phyloP scores from a whole-genome alignment of 2,888 invertebrate genomes.

The Steromphala cineraria region DNA sequence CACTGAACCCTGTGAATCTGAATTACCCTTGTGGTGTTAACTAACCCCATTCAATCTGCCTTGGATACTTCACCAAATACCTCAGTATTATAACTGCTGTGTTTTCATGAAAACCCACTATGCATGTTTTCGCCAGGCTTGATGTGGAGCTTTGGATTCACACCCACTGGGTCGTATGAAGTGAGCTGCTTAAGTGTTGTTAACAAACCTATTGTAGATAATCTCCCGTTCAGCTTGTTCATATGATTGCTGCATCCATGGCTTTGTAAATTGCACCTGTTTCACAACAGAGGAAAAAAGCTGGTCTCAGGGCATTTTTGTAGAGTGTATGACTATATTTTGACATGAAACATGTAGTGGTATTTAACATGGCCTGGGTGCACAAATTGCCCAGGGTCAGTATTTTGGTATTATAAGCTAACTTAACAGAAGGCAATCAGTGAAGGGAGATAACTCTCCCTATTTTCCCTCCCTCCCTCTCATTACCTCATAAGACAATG shows the following conservation, averaged over 20 bases:
- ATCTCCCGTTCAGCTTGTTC: background rate
- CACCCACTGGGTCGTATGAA: background rate
- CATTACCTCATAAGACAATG: conserved; percentile 6
- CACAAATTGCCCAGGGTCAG: background rate
- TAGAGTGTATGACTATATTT: conserved; percentile 5
- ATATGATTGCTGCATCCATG: background rate
- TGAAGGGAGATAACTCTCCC: background rate
- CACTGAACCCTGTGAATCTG: background rate
- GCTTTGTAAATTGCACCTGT: conserved; percentile 10
- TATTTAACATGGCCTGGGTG: background rate
- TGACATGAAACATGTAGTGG: conserved; percentile 3
- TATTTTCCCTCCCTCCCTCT: conserved; percentile 1
- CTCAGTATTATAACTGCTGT: conserved; percentile 8
- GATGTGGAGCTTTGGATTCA: background rate
- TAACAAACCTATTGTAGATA: conserved; percentile 1
- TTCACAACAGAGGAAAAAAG: background rate
- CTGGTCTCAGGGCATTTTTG: conserved; percentile 10
- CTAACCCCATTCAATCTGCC: background rate
- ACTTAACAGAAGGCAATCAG: background rate
- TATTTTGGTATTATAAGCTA: conserved; percentile 6
- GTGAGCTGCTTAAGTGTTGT: background rate
- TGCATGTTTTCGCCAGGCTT: conserved; percentile 4
- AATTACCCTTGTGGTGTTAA: background rate
- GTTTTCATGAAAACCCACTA: conserved; percentile 3
- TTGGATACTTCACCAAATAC: conserved; percentile 10